A percentile compares a stretch with the other conserved stretches of the same genome.
phyloP scores from a whole-genome alignment of 2,113 vertebrate genomes.

The Zosterops lateralis region DNA sequence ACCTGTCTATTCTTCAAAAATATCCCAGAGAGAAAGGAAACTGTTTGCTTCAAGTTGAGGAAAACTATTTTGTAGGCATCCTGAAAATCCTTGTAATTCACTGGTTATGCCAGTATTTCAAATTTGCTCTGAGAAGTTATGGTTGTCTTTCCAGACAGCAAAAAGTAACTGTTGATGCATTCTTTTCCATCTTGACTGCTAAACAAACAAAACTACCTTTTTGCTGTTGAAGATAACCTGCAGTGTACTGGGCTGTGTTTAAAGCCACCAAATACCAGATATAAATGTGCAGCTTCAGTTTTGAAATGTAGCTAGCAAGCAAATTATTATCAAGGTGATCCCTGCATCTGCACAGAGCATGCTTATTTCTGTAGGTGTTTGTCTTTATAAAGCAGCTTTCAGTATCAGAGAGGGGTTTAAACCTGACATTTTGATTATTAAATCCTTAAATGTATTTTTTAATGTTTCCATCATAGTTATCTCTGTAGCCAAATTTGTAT shows the following conservation, averaged over 20 bases:
- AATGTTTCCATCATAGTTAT: background rate
- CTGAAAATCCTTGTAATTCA: background rate
- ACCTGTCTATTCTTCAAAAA: background rate
- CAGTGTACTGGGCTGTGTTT: background rate
- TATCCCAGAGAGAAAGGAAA: background rate
- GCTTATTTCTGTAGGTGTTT: background rate
- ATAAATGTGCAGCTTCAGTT: background rate
- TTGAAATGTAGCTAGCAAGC: background rate
- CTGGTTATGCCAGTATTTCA: background rate
- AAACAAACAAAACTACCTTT: background rate
- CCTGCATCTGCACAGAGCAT: background rate
- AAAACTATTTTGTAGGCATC: background rate
- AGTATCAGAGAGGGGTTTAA: background rate
- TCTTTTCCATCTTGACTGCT: background rate
- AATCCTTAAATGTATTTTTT: background rate
- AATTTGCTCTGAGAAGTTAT: background rate
- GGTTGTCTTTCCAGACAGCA: background rate
- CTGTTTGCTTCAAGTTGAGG: background rate
- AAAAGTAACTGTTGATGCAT: background rate
- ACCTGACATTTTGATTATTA: background rate
- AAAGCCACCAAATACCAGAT: background rate
- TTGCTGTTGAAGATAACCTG: background rate
- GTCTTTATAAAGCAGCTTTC: background rate
- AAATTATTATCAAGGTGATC: background rate
- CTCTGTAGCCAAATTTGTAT: background rate